Evolutionary conservation across 2,888 invertebrate genomes (phyloP).

Genomic region (Watsonalla binaria): DNA sequence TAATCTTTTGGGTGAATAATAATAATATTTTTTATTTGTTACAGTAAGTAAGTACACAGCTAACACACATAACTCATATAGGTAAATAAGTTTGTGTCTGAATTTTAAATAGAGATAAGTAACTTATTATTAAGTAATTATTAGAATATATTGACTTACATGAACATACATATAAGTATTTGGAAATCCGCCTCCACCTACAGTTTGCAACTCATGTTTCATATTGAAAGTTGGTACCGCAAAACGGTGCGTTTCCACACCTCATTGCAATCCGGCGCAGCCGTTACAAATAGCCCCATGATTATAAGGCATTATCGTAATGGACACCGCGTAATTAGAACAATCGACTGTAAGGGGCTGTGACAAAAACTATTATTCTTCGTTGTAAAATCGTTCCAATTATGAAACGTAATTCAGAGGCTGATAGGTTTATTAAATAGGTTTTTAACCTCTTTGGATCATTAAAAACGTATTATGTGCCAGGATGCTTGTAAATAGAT

Average conservation of each 20-base stretch:
- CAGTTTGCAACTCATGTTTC: conserved; percentile 21
- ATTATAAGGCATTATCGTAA: conserved; percentile 71
- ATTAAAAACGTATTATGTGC: too few species aligned
- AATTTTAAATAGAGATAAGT: too few species aligned
- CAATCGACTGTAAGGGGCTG: conserved; percentile 42
- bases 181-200: conserved; percentile 10
- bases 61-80: too few species aligned
- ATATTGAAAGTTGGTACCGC: conserved; percentile 54
- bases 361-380: conserved; percentile 39
- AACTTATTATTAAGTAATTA: too few species aligned
- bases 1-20: too few species aligned
- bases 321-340: conserved; percentile 66
- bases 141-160: too few species aligned
- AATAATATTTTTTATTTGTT: too few species aligned
- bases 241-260: conserved; percentile 72
- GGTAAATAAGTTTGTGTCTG: too few species aligned
- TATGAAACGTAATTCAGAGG: background rate
- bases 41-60: too few species aligned
- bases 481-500: too few species aligned
- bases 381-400: conserved; percentile 25
- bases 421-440: too few species aligned
- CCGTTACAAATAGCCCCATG: conserved; percentile 65
- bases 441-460: too few species aligned
- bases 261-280: conserved; percentile 63
- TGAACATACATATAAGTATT: background rate